phyloP scores from a whole-genome alignment of 2,797 vertebrate species.

The Perdix hodgsoniae region DNA sequence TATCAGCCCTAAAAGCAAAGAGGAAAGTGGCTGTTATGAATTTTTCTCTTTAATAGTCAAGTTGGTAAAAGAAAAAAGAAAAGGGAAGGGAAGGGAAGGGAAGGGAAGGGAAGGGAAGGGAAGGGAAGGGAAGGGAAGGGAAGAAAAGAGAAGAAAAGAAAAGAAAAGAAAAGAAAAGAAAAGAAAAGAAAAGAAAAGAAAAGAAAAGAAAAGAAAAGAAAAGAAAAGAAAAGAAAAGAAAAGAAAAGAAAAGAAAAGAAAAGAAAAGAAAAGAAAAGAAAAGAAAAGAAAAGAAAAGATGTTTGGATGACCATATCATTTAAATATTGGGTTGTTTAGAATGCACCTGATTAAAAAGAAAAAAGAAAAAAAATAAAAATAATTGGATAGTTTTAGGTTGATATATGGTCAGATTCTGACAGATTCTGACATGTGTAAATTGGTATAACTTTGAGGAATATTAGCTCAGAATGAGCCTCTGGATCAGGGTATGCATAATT shows the following conservation, averaged over 20 bases:
- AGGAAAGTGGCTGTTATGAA: neutral
- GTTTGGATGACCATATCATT: neutral
- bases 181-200: no score
- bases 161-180: no score
- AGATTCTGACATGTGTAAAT: slow-evolving; percentile 47
- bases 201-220: no score
- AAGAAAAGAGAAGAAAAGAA: no score
- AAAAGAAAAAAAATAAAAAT: neutral
- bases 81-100: no score
- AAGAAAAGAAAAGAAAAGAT: neutral
- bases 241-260: no score
- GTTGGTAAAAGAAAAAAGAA: neutral
- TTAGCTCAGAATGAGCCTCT: neutral
- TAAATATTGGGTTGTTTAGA: no score
- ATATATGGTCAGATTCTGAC: neutral
- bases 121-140: no score
- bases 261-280: no score
- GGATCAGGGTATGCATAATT: slow-evolving; percentile 21
- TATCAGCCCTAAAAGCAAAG: neutral
- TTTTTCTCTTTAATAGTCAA: neutral
- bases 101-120: no score
- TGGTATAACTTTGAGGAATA: neutral
- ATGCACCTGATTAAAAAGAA: rapidly evolving
- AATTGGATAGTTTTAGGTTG: neutral
- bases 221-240: no score